phyloP scores from a whole-genome alignment of 2,113 vertebrate species.

The Setophaga petechia region DNA sequence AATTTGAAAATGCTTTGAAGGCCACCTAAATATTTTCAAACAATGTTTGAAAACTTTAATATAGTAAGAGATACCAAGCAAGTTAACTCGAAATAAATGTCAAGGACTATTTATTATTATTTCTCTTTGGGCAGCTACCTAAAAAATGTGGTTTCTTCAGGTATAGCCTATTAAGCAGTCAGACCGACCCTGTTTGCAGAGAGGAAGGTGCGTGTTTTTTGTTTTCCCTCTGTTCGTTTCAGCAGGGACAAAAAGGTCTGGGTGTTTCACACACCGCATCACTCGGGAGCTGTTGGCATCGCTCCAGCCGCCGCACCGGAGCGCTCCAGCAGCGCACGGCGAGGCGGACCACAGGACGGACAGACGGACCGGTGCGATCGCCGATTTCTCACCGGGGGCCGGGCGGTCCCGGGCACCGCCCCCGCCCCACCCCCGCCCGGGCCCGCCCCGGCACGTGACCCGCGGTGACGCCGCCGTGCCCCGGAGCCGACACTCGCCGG shows the following conservation, averaged over 20 bases:
- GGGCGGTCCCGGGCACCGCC: background rate
- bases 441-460: too few relatives aligned
- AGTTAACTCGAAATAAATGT: accelerated
- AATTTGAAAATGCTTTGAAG: background rate
- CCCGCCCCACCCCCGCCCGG: background rate
- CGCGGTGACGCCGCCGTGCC: too few relatives aligned
- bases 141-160: background rate
- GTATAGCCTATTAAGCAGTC: accelerated
- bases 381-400: background rate
- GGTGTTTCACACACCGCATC: accelerated
- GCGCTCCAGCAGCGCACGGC: accelerated
- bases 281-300: accelerated
- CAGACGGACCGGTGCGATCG: accelerated
- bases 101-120: accelerated
- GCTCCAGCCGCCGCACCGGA: accelerated
- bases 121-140: background rate
- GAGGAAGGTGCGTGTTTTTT: accelerated
- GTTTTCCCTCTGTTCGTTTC: background rate
- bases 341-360: accelerated
- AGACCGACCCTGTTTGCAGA: accelerated
- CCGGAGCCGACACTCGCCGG: too few relatives aligned
- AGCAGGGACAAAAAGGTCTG: background rate
- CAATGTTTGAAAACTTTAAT: background rate
- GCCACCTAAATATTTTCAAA: background rate
- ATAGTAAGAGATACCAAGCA: accelerated